Base-by-base conservation (phyloP, 2,797 vertebrate genomes). In the Distichodus sexfasciatus region DNA sequence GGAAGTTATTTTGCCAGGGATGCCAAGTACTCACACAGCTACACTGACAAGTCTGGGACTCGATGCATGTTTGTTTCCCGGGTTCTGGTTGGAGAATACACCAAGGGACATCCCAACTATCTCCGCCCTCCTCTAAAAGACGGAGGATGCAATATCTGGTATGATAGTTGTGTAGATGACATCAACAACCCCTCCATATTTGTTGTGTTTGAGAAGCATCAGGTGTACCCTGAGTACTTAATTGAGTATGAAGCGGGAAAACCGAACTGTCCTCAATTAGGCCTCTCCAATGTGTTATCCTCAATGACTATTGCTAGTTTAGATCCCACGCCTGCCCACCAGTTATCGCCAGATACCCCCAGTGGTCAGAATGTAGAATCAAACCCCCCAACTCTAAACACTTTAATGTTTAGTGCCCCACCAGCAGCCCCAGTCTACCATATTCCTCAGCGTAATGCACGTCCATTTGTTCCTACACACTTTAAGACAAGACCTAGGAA, bases 1-100 rank as follows among this genome's bases (percentile, higher is more conserved):
- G 93, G 93, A 57, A 93, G 92, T 69, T 94, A 94, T 84, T 94
- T 94, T 81, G 92, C 93, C 66, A 89, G 88, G 8, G 91, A 94
- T 54, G 91, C 92, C 0, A 87, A 87, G 0, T 93, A 92, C 43
- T 94, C 93, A 44, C 80, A 91, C 75, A 82, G 81, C 38, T 92
- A 92, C 82, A 84, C 88, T 31, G 71, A 28, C 1, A 1, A 76
- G 0, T 67, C 33, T 0, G 2, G 31, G 6, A 14, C 0, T 43
- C 83, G 80, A 69, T 79, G 51, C 11, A 92, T 94, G 92, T 94
- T 94, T 75, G 76, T 88, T 74, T 92, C 91, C 36, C 85, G 88
- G 17, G 93, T 94, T 40, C 79, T 94, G 43, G 89, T 91, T 11
- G 93, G 93, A 1, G 76, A 90, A 7, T 94, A 87, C 68, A 76